phyloP scores from a whole-genome alignment of 2,888 invertebrate genomes.

The Tiliacea aurago region DNA sequence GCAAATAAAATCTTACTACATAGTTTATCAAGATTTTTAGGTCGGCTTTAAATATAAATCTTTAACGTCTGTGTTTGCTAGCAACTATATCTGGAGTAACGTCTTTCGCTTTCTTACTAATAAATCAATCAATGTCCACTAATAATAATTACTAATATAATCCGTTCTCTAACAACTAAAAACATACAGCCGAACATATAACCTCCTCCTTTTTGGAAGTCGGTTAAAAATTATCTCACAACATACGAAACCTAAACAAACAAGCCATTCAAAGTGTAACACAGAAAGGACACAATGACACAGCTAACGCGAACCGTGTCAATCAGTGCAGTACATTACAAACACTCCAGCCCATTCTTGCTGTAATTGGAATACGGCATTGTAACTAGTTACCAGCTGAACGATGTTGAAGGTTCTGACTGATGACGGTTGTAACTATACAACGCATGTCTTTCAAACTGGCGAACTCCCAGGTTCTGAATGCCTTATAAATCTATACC shows the following conservation, averaged over 20 bases:
- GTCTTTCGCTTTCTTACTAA: not conserved
- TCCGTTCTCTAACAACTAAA: not conserved
- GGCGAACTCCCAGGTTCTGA: conserved; percentile 9
- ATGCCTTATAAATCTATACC: not conserved
- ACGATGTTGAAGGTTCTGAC: conserved; percentile 27
- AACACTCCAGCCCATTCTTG: conserved; percentile 25
- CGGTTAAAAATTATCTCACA: conserved; percentile 7
- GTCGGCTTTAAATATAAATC: not conserved
- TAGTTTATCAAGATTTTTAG: conserved; percentile 26
- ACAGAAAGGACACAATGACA: conserved; percentile 38
- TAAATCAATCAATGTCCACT: not conserved
- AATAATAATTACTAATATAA: not conserved
- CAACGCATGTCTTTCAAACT: not conserved
- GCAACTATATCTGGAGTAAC: conserved; percentile 2
- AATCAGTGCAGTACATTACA: conserved; percentile 46
- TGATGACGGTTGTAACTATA: conserved; percentile 11
- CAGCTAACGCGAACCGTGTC: conserved; percentile 48
- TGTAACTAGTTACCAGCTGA: conserved; percentile 42
- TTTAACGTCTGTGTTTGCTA: not conserved
- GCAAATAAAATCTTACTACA: conserved; percentile 6
- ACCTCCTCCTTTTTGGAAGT: too few relatives aligned
- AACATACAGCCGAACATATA: too few relatives aligned
- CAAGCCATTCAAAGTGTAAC: conserved; percentile 7
- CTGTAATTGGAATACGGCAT: conserved; percentile 51
- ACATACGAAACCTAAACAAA: conserved; percentile 7